Percentiles rank a stretch among this genome's conserved stretches.
Evolutionary conservation across 1,140 invertebrate species (phyloP).

Genomic region (Diorhabda elongata): DNA sequence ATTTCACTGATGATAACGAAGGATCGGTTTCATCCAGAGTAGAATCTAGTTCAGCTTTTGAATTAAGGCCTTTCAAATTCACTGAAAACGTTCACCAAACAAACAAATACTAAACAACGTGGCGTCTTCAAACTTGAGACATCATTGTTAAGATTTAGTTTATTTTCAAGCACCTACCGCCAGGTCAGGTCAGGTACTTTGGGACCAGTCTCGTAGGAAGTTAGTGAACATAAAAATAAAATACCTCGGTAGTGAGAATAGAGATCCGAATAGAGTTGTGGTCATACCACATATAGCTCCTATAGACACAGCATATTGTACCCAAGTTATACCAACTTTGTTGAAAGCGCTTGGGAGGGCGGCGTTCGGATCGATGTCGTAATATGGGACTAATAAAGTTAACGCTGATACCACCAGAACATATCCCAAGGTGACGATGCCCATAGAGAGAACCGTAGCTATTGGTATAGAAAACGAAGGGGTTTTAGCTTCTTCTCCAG

Average conservation of each 20-base stretch:
- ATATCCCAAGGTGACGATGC: slow-evolving; percentile 73
- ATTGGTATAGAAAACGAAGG: slow-evolving; percentile 75
- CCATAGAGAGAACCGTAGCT: slow-evolving; percentile 76
- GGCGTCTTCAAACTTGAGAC: no score
- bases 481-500: slow-evolving; percentile 81
- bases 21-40: no score
- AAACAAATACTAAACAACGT: no score
- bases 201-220: no score
- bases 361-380: slow-evolving; percentile 66
- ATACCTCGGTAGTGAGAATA: slow-evolving; percentile 69
- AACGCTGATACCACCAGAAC: slow-evolving; percentile 76
- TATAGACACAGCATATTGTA: slow-evolving; percentile 81
- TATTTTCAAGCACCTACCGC: no score
- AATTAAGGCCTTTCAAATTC: no score
- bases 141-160: no score
- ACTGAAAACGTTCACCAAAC: no score
- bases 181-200: no score
- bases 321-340: slow-evolving; percentile 69
- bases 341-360: slow-evolving; percentile 83
- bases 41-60: no score
- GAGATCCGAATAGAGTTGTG: slow-evolving; percentile 75
- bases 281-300: slow-evolving; percentile 89
- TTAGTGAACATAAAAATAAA: no score
- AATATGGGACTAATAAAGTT: slow-evolving; percentile 81
- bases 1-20: no score